A percentile compares a stretch with the other conserved stretches of the same genome.
phyloP scores from a whole-genome alignment of 2,797 vertebrate genomes.

The Notamacropus eugenii region DNA sequence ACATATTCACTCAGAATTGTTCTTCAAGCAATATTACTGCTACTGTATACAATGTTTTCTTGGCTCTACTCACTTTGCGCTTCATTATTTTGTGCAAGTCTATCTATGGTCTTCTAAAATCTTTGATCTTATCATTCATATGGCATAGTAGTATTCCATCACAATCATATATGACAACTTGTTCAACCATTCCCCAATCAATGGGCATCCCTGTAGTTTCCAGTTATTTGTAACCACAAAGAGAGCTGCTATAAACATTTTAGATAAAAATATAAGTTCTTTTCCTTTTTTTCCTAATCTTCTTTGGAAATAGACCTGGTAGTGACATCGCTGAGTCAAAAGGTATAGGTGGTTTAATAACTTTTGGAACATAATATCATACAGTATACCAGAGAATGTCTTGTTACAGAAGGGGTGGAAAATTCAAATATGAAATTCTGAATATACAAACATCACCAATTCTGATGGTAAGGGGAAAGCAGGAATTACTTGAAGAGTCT shows the following conservation, averaged over 20 bases:
- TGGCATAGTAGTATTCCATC: background rate
- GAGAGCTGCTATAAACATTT: background rate
- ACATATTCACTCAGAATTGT: background rate
- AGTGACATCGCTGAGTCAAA: too few species aligned
- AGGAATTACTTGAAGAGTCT: background rate
- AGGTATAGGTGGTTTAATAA: too few species aligned
- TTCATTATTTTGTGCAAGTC: background rate
- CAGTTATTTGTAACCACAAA: background rate
- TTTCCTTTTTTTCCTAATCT: background rate
- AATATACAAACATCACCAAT: background rate
- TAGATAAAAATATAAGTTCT: background rate
- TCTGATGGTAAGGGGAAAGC: background rate
- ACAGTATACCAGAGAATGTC: background rate
- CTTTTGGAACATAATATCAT: background rate
- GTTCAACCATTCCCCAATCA: background rate
- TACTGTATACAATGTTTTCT: background rate
- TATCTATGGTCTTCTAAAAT: background rate
- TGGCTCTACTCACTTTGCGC: background rate
- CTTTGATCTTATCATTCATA: background rate
- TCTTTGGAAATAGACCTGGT: background rate
- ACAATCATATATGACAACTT: background rate
- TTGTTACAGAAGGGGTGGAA: background rate
- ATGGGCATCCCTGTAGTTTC: background rate
- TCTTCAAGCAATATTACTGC: background rate
- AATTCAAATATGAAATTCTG: background rate